These are phyloP conservation scores for Cotesia congregata DNA, from an alignment of 2,888 invertebrate species.

Conservation along the genomic window DNA sequence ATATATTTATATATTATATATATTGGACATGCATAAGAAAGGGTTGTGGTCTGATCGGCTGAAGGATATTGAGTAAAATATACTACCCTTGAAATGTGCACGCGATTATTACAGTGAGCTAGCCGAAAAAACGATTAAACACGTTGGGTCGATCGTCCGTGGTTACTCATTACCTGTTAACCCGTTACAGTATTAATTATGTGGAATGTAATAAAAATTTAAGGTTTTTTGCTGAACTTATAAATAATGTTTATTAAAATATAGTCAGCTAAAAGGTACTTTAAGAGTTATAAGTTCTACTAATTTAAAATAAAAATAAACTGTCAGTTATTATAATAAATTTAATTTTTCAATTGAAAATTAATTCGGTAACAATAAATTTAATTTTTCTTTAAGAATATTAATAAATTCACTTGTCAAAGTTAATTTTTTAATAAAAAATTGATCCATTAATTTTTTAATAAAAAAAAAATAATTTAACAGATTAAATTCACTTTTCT, in stretches of 20 bases:
- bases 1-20: not conserved
- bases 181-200: not conserved
- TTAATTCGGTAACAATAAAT: too few relatives aligned
- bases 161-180: conserved; percentile 49
- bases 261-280: not conserved
- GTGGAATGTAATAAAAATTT: not conserved
- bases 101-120: conserved; percentile 44
- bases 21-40: conserved; percentile 4
- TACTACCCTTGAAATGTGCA: conserved; percentile 41
- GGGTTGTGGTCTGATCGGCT: conserved; percentile 34
- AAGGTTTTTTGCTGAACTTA: too few relatives aligned
- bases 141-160: conserved; percentile 57
- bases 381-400: too few relatives aligned
- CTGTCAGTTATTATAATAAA: too few relatives aligned
- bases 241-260: too few relatives aligned
- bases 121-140: conserved; percentile 54
- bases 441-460: too few relatives aligned
- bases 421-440: too few relatives aligned
- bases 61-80: not conserved
- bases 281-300: not conserved
- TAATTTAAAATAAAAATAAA: too few relatives aligned
- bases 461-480: too few relatives aligned
- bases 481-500: too few relatives aligned
- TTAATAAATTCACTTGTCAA: too few relatives aligned
- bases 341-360: too few relatives aligned